Evolutionary conservation across 2,113 vertebrate genomes (phyloP).

Genomic region (Passer domesticus): DNA sequence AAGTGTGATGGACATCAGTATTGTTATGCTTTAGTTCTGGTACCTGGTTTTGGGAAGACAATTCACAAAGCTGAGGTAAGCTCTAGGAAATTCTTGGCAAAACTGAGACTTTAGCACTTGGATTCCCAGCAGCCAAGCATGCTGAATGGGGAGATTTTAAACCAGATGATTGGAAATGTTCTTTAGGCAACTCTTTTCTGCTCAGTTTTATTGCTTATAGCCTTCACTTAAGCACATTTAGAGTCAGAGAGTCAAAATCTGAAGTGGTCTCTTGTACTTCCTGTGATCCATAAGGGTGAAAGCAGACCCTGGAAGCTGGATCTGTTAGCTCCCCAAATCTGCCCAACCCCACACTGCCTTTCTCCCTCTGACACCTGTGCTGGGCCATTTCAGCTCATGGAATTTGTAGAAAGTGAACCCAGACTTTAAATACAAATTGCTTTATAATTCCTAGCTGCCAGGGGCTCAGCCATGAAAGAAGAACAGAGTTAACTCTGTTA

Average conservation of each 20-base stretch:
- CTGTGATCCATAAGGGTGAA: not conserved
- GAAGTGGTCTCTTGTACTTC: not conserved
- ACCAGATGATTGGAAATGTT: not conserved
- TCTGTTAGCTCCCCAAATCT: not conserved
- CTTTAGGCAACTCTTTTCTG: not conserved
- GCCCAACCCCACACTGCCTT: not conserved
- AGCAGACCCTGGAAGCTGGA: not conserved
- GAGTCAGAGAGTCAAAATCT: not conserved
- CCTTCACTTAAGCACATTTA: not conserved
- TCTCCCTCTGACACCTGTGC: not conserved
- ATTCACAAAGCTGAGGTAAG: not conserved
- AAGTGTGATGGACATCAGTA: not conserved
- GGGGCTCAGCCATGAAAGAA: not conserved
- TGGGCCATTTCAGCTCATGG: not conserved
- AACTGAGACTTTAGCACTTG: not conserved
- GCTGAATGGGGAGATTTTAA: not conserved
- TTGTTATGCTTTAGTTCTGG: not conserved
- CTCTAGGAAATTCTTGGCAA: not conserved
- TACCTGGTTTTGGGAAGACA: not conserved
- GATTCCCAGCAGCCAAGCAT: not conserved
- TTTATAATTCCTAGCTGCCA: not conserved
- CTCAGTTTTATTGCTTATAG: not conserved
- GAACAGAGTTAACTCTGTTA: not conserved
- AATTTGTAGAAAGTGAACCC: not conserved
- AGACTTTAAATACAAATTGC: not conserved